Evolutionary conservation across 2,797 vertebrate genomes (phyloP).

Genomic region (Rhodeus uyekii): DNA sequence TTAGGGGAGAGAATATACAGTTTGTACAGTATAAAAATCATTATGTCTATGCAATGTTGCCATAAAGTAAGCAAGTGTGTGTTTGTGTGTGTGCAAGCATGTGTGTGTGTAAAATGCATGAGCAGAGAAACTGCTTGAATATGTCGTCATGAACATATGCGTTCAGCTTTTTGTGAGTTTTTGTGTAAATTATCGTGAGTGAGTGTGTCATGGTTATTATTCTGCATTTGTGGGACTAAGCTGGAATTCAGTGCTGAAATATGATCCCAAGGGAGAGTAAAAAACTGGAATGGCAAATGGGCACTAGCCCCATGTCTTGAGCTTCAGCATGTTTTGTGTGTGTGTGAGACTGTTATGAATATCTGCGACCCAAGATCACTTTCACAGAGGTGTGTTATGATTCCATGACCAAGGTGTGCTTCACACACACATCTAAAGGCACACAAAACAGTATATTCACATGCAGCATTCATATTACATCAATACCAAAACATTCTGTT

Average conservation of each 20-base stretch:
- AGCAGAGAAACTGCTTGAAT: neutral
- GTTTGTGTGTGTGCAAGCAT: neutral
- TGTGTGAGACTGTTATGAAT: conserved; percentile 31
- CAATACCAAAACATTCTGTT: conserved; percentile 10
- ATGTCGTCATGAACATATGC: neutral
- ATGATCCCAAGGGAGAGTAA: conserved; percentile 37
- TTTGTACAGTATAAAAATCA: no score
- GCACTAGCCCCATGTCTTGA: conserved; percentile 27
- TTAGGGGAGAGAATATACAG: no score
- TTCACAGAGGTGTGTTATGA: conserved; percentile 53
- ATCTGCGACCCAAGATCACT: conserved; percentile 46
- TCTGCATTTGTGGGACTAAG: conserved; percentile 27
- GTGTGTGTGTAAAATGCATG: neutral
- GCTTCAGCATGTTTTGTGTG: conserved; percentile 26
- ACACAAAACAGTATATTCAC: neutral
- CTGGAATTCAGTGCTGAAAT: conserved; percentile 53
- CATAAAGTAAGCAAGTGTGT: no score
- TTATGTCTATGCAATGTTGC: no score
- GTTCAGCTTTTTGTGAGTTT: neutral
- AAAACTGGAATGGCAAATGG: conserved; percentile 47
- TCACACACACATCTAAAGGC: neutral
- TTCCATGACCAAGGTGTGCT: conserved; percentile 45
- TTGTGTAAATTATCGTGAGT: neutral
- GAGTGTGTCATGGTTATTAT: conserved; percentile 41
- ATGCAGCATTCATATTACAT: conserved; percentile 3